Evolutionary conservation across 2,888 invertebrate species (phyloP).

Genomic region (Agonopterix arenella): DNA sequence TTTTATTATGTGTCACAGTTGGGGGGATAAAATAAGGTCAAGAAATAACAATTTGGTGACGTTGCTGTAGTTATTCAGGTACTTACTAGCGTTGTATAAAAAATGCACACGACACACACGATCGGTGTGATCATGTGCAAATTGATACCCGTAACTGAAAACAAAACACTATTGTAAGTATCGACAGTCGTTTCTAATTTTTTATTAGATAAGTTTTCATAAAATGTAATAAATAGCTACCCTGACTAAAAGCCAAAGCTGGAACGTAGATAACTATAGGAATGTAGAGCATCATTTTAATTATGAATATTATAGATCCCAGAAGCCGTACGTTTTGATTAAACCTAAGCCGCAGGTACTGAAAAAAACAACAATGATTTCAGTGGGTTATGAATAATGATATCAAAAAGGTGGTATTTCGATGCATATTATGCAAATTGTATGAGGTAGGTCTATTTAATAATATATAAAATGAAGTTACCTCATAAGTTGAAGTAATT

Average conservation of each 20-base stretch:
- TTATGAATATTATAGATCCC: slow-evolving; percentile 82
- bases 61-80: slow-evolving; percentile 2
- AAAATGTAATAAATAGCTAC: slow-evolving; percentile 41
- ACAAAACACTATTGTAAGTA: background rate
- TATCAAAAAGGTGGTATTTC: no score
- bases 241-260: slow-evolving; percentile 89
- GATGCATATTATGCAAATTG: no score
- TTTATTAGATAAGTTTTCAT: background rate
- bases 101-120: slow-evolving; percentile 92
- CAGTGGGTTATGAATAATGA: no score
- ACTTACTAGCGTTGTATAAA: slow-evolving; percentile 93
- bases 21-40: slow-evolving; percentile 22
- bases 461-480: slow-evolving; percentile 31
- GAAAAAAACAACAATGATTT: slow-evolving; percentile 35
- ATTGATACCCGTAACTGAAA: slow-evolving; percentile 88
- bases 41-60: slow-evolving; percentile 8
- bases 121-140: slow-evolving; percentile 87
- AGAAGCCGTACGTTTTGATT: slow-evolving; percentile 80
- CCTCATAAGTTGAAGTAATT: slow-evolving; percentile 86
- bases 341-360: slow-evolving; percentile 83
- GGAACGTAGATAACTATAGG: slow-evolving; percentile 93
- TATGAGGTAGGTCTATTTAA: no score
- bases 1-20: slow-evolving; percentile 21
- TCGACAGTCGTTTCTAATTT: background rate
- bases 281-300: slow-evolving; percentile 86